Evolutionary conservation across 2,113 vertebrate species (phyloP).

Genomic region (Ailuropoda melanoleuca): DNA sequence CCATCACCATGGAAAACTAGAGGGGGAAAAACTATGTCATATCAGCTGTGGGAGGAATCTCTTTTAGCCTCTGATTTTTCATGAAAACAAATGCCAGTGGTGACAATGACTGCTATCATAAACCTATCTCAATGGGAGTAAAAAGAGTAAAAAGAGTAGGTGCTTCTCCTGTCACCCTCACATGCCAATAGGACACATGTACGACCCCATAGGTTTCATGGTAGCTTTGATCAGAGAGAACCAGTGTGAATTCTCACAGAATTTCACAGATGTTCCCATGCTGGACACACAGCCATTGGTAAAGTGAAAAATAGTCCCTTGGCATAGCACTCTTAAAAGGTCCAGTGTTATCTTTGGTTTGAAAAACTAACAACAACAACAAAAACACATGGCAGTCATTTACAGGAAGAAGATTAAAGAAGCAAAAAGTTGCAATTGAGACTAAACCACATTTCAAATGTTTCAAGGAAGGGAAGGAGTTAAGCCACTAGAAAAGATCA

Average conservation of each 20-base stretch:
- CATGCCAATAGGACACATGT: not conserved
- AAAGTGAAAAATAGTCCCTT: not conserved
- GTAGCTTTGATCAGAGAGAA: not conserved
- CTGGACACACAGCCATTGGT: not conserved
- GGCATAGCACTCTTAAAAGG: not conserved
- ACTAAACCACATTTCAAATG: not conserved
- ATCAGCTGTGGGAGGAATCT: not conserved
- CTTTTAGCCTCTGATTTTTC: not conserved
- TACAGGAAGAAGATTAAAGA: not conserved
- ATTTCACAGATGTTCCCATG: not conserved
- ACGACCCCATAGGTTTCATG: not conserved
- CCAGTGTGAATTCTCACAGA: not conserved
- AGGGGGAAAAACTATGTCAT: not conserved
- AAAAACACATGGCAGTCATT: not conserved
- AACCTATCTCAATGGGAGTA: not conserved
- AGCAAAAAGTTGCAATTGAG: rapidly evolving
- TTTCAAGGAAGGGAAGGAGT: not conserved
- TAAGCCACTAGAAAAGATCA: not conserved
- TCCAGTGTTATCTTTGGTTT: not conserved
- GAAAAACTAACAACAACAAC: not conserved
- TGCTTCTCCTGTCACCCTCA: not conserved
- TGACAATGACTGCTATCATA: not conserved
- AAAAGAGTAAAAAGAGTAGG: not conserved
- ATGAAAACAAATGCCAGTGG: not conserved
- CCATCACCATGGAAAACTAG: not conserved